Conservation (phyloP, 1,140 invertebrate genomes). For the Calephelis nemesis region DNA sequence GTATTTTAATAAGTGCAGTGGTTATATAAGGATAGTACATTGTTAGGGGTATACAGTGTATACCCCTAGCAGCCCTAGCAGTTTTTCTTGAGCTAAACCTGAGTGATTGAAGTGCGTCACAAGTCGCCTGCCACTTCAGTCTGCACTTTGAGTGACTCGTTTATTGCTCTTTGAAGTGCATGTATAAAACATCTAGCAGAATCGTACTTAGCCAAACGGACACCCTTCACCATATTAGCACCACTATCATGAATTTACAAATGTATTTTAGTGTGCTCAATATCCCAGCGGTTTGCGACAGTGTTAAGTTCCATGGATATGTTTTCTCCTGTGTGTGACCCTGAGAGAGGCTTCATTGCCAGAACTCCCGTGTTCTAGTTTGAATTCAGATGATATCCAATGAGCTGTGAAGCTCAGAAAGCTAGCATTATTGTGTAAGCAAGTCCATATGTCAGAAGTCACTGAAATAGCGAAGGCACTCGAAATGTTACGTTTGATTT, state of each 20-base stretch:
- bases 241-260: slow-evolving; percentile 40
- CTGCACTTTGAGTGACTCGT: slow-evolving; percentile 35
- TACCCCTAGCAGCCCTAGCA: no score
- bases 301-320: slow-evolving; percentile 39
- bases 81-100: slow-evolving; percentile 37
- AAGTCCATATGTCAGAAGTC: slow-evolving; percentile 47
- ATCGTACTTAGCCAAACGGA: slow-evolving; percentile 36
- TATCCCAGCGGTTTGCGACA: slow-evolving; percentile 38
- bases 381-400: slow-evolving; percentile 40
- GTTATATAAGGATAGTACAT: no score
- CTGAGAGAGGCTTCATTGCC: slow-evolving; percentile 39
- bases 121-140: slow-evolving; percentile 38
- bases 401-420: slow-evolving; percentile 50
- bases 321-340: slow-evolving; percentile 37
- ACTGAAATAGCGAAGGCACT: slow-evolving; percentile 36
- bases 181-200: slow-evolving; percentile 46
- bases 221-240: slow-evolving; percentile 44
- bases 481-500: slow-evolving; percentile 39
- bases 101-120: slow-evolving; percentile 47
- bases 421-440: no score
- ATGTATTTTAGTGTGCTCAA: slow-evolving; percentile 35
- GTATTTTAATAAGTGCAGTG: no score
- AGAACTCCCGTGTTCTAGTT: slow-evolving; percentile 41
- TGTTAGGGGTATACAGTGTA: no score
- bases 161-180: slow-evolving; percentile 36